Percentiles rank a stretch among this genome's conserved stretches.
Conservation (phyloP, 2,113 vertebrate species). For the Willisornis vidua region DNA sequence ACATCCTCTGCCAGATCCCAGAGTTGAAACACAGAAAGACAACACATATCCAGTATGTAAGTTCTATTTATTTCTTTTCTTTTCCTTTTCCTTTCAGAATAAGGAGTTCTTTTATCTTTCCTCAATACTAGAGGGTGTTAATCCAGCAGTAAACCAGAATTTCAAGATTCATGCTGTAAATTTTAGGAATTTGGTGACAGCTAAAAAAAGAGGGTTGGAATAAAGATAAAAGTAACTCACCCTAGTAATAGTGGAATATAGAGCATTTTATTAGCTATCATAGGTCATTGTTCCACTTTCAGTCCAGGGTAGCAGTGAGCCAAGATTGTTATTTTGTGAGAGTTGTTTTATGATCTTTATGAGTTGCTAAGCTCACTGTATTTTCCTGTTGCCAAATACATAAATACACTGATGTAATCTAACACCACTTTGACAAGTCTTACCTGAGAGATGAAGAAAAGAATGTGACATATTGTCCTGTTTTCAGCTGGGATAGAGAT, state of each 20-base stretch:
- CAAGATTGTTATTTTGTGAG: neutral
- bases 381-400: neutral
- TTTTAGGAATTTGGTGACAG: neutral
- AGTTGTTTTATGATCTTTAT: neutral
- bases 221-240: neutral
- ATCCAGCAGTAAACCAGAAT: neutral
- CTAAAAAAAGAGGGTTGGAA: neutral
- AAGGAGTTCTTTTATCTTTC: neutral
- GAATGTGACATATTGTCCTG: neutral
- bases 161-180: neutral
- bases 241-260: neutral
- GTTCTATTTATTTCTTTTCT: neutral
- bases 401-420: neutral
- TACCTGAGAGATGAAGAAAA: neutral
- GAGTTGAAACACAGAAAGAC: neutral
- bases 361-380: neutral
- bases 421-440: neutral
- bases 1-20: neutral
- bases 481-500: neutral
- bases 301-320: neutral
- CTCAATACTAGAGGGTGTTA: neutral
- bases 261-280: conserved; percentile 7
- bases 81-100: neutral
- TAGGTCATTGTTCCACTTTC: neutral
- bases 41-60: neutral